Evolutionary conservation across 2,797 vertebrate species (phyloP).

Genomic region (Yasuhikotakia modesta): DNA sequence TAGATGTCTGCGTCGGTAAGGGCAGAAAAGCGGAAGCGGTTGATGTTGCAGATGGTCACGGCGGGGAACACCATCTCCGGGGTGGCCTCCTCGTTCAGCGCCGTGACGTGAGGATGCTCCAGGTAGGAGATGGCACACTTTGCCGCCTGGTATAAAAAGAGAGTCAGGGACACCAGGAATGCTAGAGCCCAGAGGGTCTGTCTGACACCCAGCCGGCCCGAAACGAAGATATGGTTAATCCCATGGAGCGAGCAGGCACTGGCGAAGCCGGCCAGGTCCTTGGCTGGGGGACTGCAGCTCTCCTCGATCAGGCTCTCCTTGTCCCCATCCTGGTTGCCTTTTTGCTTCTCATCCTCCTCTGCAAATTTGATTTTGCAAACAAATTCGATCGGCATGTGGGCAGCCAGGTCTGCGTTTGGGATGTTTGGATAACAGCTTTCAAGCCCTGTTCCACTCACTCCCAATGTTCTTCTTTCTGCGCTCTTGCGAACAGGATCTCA

Average conservation of each 20-base stretch:
- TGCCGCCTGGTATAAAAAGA: slow-evolving; percentile 92
- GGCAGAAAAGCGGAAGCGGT: slow-evolving; percentile 95
- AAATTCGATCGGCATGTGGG: slow-evolving; percentile 99
- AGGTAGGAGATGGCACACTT: slow-evolving; percentile 94
- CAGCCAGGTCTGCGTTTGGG: slow-evolving; percentile 82
- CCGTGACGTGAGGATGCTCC: slow-evolving; percentile 91
- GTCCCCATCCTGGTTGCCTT: slow-evolving; percentile 94
- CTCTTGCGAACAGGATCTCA: slow-evolving; percentile 69
- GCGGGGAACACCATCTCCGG: slow-evolving; percentile 93
- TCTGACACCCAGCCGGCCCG: slow-evolving; percentile 87
- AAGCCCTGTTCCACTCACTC: slow-evolving; percentile 71
- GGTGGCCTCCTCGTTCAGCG: slow-evolving; percentile 88
- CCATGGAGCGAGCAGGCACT: slow-evolving; percentile 93
- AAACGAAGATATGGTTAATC: slow-evolving; percentile 92
- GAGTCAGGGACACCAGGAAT: slow-evolving; percentile 88
- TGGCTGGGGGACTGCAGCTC: slow-evolving; percentile 79
- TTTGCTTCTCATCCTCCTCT: slow-evolving; percentile 97
- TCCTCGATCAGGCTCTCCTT: slow-evolving; percentile 95
- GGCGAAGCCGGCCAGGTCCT: slow-evolving; percentile 91
- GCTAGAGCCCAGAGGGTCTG: slow-evolving; percentile 93
- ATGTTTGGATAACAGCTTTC: slow-evolving; percentile 72
- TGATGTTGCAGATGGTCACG: slow-evolving; percentile 99
- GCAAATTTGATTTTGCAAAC: slow-evolving; percentile 99
- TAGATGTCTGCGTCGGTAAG: slow-evolving; percentile 97
- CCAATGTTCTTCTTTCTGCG: slow-evolving; percentile 61